Base-by-base conservation (phyloP, 2,113 vertebrate genomes). In the Myotis davidii region DNA sequence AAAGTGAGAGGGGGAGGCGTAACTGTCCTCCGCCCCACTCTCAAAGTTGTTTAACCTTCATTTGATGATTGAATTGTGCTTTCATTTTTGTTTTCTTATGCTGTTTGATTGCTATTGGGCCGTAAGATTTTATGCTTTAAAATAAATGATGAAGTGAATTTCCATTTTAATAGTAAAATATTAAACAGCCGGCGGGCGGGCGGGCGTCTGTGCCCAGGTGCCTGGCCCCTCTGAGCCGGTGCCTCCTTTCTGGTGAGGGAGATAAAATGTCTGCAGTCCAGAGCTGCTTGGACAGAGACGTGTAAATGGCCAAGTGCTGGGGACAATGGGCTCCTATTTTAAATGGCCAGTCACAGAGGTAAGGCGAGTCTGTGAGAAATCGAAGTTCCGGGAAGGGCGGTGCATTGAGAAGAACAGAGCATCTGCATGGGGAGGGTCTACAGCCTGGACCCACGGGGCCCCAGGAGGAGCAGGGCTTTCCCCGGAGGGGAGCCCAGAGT, bases 51-150 rank as follows among this genome's bases (percentile, higher is more conserved):
- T 86, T 94, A 29, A 52, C 48, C 12, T 82, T 83, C 34, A 81
- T 73, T 96, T 0, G 84, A 42, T 92, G 64, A 76, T 84, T 90
- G 88, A 20, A 95, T 7, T 72, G 5, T 37, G 16, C 67, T 95
- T 90, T 95, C n/a, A 72, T 78, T 83, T 96, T 84, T 70, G 37
- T 27, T 90, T 97, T 29, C 3, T 85, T 78, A 64, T 67, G 65
- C 56, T 1, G 85, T 77, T 27, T 87, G 37, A 59, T 90, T 92
- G 73, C n/a, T 94, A 79, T 86, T 84, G 25, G 37, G 48, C 92
- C 79, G n/a, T 83, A 42, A 61, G 84, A 65, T 64, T 92, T 59
- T 88, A 85, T 76, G 27, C 87, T 92, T 96, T 95, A 87, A 95
- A 65, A 94, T 48, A 93, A 96, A 54, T 73, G 70, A 50, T 37